phyloP scores from a whole-genome alignment of 92 coral and sea anemone genomes.

The Desmophyllum pertusum region DNA sequence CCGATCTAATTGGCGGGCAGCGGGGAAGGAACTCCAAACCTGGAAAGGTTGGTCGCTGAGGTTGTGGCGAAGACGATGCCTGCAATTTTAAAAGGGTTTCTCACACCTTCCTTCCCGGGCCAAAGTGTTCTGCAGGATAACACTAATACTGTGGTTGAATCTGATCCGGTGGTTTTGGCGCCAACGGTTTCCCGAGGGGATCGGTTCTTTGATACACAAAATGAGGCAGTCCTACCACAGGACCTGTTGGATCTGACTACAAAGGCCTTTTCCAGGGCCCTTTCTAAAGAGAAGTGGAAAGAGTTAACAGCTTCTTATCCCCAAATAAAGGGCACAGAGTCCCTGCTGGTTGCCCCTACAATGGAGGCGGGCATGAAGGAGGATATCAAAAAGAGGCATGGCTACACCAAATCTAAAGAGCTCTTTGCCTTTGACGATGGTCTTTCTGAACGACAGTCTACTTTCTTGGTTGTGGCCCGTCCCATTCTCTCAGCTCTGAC shows the following conservation, averaged over 20 bases:
- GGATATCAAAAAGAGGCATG: slow-evolving; percentile 49
- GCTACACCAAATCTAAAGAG: slow-evolving; percentile 55
- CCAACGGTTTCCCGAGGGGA: too few species aligned
- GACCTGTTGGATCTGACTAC: too few species aligned
- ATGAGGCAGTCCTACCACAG: too few species aligned
- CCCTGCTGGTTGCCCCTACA: too few species aligned
- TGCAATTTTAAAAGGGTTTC: neutral
- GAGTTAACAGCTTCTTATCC: too few species aligned
- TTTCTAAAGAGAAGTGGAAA: too few species aligned
- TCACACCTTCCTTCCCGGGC: neutral
- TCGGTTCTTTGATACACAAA: too few species aligned
- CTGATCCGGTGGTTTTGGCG: too few species aligned
- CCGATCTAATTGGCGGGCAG: slow-evolving; percentile 55
- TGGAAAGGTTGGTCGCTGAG: slow-evolving; percentile 33
- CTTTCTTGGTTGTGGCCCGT: slow-evolving; percentile 44
- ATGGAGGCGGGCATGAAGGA: slow-evolving; percentile 71
- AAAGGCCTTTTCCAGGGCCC: too few species aligned
- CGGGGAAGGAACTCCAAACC: neutral
- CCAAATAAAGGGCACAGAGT: too few species aligned
- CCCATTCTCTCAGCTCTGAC: slow-evolving; percentile 63
- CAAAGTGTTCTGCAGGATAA: neutral
- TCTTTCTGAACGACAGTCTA: slow-evolving; percentile 42
- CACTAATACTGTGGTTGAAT: too few species aligned
- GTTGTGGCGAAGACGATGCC: slow-evolving; percentile 14
- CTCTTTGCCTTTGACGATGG: slow-evolving; percentile 59